Base-by-base conservation (phyloP, 2,888 invertebrate species). In the Gymnosoma rotundatum region DNA sequence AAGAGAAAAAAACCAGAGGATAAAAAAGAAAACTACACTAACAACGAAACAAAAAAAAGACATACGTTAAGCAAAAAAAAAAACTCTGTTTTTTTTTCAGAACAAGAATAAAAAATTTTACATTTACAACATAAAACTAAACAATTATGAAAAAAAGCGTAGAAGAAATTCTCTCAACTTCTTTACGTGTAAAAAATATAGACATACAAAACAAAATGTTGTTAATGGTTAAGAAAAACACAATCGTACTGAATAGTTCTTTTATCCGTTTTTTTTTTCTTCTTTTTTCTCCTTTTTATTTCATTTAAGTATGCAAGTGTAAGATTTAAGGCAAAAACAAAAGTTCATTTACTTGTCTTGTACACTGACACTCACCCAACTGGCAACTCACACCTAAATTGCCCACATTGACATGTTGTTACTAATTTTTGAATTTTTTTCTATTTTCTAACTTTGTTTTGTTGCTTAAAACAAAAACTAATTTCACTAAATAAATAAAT, bases 271-370 rank as follows among this genome's bases (percentile, higher is more conserved):
- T 21, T 21, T 14, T 52, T 42, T 63, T 4, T n/a, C n/a, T n/a
- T n/a, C n/a, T 42, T 21, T 36, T 14, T 6, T 64, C 60, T 36
- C 6, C 14, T 50, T 20, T 32, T 48, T 16, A 18, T 52, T n/a
- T 3, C 61, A 36, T 38, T 48, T 0, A 18, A 32, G 8, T 42
- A 54, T 14, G 2, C 10, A 50, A 20, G 36, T 63, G 48, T 21
- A 48, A 56, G 58, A 67, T 60, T 73, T 67, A 10, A 54, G 14
- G 45, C 48, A 64, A 48, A 67, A 67, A 63, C 54, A 61, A 80
- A 67, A 80, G 74, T 80, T 80, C 80, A 74, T 74, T 80, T 74
- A 74, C 80, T 63, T 61, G 38, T 60, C 52, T 54, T 54, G 12
- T 36, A 50, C 21, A 54, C 8, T 18, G 45, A 45, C 21, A 54